Base-by-base conservation (phyloP, 2,113 vertebrate genomes). In the Mustela nigripes region DNA sequence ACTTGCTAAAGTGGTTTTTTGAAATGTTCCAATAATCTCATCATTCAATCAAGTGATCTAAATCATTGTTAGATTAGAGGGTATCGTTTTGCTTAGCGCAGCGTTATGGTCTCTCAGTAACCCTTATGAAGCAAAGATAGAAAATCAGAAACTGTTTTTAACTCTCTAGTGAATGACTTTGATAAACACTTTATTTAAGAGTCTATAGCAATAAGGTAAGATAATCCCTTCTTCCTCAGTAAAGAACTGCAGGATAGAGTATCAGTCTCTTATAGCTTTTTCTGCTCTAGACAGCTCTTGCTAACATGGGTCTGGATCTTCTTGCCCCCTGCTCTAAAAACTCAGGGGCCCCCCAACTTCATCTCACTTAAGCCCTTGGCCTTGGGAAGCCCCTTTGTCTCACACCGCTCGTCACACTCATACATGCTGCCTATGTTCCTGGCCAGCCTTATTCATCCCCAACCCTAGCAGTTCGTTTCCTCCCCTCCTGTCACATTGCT, bases 101-200 rank as follows among this genome's bases (percentile, higher is more conserved):
- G 36, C 48, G 83, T 33, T 31, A 58, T 84, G 26, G 69, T 89
- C 42, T 67, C 89, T 60, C 69, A 58, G 56, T 89, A 83, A 86
- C 33, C 60, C 19, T 76, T 48, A 83, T 36, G 60, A 95, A 60
- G 67, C 58, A 83, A 93, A 78, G 48, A 93, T 89, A 63, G 5
- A 92, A 87, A 65, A 92, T 92, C 74, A 83, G 58, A 58, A 74
- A 67, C 9, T 83, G 33, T 71, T 89, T 89, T 33, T 83, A 83
- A 93, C 89, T 67, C 78, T 93, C 85, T 65, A 83, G 36, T 60
- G 48, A 89, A 83, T 60, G 53, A 65, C 33, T 93, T 53, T 89
- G 33, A 82, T 73, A 63, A 74, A 65, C 69, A 80, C 53, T 83
- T 91, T 71, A 69, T 74, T 80, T 87, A n/a, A 53, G 7, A 62